A percentile compares a stretch with the other conserved stretches of the same genome.
phyloP scores from a whole-genome alignment of 2,888 invertebrate genomes.

The Agriopis leucophaearia region DNA sequence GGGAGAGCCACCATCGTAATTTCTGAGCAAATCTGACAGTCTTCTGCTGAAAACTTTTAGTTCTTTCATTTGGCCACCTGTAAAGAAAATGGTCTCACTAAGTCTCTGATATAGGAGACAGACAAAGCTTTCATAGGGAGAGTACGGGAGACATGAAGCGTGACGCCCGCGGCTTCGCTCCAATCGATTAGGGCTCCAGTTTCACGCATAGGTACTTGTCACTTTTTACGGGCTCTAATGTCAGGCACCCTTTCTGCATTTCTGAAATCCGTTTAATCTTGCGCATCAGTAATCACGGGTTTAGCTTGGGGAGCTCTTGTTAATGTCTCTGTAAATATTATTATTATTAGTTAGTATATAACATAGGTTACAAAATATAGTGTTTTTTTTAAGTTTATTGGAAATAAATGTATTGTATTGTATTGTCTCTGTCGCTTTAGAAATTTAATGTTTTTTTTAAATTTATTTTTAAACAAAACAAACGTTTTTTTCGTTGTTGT shows the following conservation, averaged over 20 bases:
- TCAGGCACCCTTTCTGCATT: constrained; percentile 25
- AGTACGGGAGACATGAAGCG: constrained; percentile 49
- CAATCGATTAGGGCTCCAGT: constrained; percentile 72
- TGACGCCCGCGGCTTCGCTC: constrained; percentile 68
- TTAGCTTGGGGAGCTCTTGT: constrained; percentile 14
- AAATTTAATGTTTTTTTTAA: no score
- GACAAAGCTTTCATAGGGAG: constrained; percentile 19
- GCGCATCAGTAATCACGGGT: constrained; percentile 25
- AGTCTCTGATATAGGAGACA: constrained; percentile 13
- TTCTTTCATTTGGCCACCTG: neutral
- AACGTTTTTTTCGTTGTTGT: no score
- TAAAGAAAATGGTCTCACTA: neutral
- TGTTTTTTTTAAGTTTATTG: no score
- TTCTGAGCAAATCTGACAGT: neutral
- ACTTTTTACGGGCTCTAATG: constrained; percentile 40
- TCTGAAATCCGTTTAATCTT: constrained; percentile 37
- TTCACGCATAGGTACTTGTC: constrained; percentile 74
- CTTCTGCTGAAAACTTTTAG: neutral
- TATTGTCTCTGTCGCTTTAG: no score
- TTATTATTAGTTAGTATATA: no score
- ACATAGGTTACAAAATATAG: no score
- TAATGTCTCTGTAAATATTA: neutral
- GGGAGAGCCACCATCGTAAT: neutral
- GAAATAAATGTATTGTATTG: no score
- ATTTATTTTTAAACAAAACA: no score